Evolutionary conservation across 1,140 invertebrate genomes (phyloP).

Genomic region (Alviniconcha marisindica): DNA sequence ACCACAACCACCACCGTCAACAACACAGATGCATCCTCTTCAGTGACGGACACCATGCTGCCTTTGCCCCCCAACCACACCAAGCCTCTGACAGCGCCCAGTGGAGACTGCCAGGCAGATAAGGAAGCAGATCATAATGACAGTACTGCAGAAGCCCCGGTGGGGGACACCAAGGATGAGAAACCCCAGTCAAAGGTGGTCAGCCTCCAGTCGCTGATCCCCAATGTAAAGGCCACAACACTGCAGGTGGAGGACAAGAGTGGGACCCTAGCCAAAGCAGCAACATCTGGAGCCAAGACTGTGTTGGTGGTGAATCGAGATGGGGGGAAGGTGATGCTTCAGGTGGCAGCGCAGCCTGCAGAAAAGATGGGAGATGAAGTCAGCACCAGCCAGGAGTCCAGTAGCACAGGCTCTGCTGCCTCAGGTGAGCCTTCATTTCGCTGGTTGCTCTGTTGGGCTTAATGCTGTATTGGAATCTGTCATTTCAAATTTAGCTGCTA

Average conservation of each 20-base stretch:
- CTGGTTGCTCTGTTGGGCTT: no score
- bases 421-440: no score
- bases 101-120: slow-evolving; percentile 9
- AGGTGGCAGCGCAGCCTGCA: slow-evolving; percentile 61
- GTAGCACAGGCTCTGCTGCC: no score
- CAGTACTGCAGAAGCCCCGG: not conserved
- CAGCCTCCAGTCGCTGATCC: slow-evolving; percentile 51
- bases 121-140: not conserved
- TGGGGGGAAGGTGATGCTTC: slow-evolving; percentile 68
- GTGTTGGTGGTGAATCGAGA: slow-evolving; percentile 69
- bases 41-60: slow-evolving; percentile 20
- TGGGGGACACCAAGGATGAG: not conserved
- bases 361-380: slow-evolving; percentile 46
- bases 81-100: not conserved
- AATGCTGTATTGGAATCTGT: no score
- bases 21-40: slow-evolving; percentile 13
- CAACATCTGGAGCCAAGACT: slow-evolving; percentile 57
- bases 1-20: slow-evolving; percentile 54
- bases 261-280: slow-evolving; percentile 24
- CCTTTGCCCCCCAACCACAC: not conserved
- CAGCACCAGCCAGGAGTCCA: slow-evolving; percentile 39
- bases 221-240: slow-evolving; percentile 56
- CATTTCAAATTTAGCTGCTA: no score
- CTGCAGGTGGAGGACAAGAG: slow-evolving; percentile 55
- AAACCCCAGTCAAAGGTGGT: slow-evolving; percentile 42